Conservation (phyloP, 1,140 invertebrate genomes). For the Hydropsyche tenuis region DNA sequence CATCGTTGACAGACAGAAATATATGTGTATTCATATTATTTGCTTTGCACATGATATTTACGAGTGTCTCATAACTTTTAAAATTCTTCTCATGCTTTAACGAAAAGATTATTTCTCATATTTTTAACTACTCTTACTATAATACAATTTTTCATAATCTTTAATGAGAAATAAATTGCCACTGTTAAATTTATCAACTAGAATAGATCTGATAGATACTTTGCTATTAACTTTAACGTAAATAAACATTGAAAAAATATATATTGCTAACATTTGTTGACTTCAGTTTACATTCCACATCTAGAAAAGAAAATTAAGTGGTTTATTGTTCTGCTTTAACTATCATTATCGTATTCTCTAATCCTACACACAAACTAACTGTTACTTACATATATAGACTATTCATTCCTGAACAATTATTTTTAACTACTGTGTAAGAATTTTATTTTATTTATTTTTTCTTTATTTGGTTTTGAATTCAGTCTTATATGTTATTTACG, state of each 20-base stretch:
- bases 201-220: slow-evolving; percentile 32
- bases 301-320: neutral
- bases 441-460: neutral
- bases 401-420: slow-evolving; percentile 17
- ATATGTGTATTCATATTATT: neutral
- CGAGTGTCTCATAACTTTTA: slow-evolving; percentile 7
- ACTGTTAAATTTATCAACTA: slow-evolving; percentile 21
- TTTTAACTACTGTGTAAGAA: neutral
- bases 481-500: slow-evolving; percentile 33
- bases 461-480: neutral
- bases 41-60: neutral
- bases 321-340: neutral
- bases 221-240: slow-evolving; percentile 40
- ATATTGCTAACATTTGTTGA: neutral
- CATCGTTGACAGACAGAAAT: neutral
- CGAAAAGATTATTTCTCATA: neutral
- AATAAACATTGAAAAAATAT: slow-evolving; percentile 23
- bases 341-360: neutral
- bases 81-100: slow-evolving; percentile 10
- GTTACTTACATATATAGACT: neutral
- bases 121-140: slow-evolving; percentile 3
- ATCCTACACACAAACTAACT: neutral
- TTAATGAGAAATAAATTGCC: neutral
- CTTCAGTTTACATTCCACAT: slow-evolving; percentile 21
- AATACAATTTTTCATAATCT: slow-evolving; percentile 10